Conservation (phyloP, 2,888 invertebrate species). For the Frankliniella intonsa region DNA sequence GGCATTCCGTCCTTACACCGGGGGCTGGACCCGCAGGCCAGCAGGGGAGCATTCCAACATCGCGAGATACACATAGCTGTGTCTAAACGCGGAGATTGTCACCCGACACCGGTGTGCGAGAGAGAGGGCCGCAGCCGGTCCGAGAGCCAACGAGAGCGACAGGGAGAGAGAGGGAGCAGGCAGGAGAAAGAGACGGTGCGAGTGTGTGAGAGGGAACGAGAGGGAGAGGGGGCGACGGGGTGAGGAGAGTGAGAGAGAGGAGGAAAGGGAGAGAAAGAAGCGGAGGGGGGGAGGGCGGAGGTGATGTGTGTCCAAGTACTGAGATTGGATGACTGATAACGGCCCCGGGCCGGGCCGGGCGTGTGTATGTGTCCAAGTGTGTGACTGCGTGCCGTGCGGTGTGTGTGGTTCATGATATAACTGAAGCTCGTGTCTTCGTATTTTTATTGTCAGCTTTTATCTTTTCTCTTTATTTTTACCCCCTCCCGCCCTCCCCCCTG, state of each 20-base stretch:
- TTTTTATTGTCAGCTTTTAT: not conserved
- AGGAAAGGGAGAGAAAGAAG: not conserved
- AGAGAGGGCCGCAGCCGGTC: not conserved
- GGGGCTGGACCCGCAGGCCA: no score
- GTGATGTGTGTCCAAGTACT: slow-evolving; percentile 2
- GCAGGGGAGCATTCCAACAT: slow-evolving; percentile 12
- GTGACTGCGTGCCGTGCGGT: not conserved
- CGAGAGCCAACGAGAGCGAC: not conserved
- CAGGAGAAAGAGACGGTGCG: not conserved
- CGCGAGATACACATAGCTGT: slow-evolving; percentile 18
- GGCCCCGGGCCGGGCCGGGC: no score
- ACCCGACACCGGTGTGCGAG: slow-evolving; percentile 21
- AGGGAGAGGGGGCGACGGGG: not conserved
- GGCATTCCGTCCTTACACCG: no score
- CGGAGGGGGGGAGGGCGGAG: not conserved
- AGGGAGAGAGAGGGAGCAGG: not conserved
- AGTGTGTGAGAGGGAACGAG: not conserved
- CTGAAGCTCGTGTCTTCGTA: slow-evolving; percentile 2
- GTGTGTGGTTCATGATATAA: slow-evolving; percentile 5
- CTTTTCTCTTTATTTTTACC: not conserved
- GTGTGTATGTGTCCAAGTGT: slow-evolving; percentile 4
- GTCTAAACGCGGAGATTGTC: slow-evolving; percentile 21
- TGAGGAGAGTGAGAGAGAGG: not conserved
- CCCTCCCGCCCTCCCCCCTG: no score
- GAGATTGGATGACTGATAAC: slow-evolving; percentile 21